These are phyloP conservation scores for Sigmodon hispidus DNA, from an alignment of 2,113 vertebrate species.

Conservation along the genomic window DNA sequence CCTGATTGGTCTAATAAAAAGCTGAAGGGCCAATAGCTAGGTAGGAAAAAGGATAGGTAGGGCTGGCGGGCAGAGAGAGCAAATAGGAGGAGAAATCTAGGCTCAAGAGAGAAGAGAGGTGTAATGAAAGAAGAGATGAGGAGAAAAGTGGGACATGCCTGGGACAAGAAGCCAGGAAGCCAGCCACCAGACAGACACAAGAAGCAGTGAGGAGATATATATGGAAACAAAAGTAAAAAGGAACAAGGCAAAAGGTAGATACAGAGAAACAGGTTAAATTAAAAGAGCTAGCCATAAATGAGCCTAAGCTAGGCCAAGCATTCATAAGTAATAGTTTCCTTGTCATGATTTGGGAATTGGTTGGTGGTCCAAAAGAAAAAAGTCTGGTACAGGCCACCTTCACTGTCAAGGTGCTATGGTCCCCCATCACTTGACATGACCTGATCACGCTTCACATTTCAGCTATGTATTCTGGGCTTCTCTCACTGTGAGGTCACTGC, in stretches of 20 bases:
- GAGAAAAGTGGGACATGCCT: not conserved
- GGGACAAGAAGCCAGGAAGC: not conserved
- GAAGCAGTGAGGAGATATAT: not conserved
- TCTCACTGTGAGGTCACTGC: not conserved
- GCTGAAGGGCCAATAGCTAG: too few relatives aligned
- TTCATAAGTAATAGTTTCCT: not conserved
- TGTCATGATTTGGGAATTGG: not conserved
- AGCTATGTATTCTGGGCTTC: not conserved
- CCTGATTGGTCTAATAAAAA: too few relatives aligned
- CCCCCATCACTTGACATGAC: not conserved
- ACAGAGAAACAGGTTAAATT: not conserved
- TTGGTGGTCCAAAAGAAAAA: not conserved
- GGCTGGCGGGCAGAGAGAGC: not conserved
- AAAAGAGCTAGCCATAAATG: not conserved
- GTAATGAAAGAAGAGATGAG: not conserved
- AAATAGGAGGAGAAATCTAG: not conserved
- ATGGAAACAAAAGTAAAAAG: not conserved
- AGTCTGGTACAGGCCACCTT: not conserved
- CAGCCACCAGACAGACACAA: not conserved
- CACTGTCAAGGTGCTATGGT: not conserved
- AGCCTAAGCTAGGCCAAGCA: not conserved
- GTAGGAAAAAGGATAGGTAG: not conserved
- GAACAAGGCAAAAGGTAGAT: not conserved
- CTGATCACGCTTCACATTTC: not conserved
- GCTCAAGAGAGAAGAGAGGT: not conserved